Base-by-base conservation (phyloP, 1,140 invertebrate genomes). In the Pseudomyrmex cubaensis region DNA sequence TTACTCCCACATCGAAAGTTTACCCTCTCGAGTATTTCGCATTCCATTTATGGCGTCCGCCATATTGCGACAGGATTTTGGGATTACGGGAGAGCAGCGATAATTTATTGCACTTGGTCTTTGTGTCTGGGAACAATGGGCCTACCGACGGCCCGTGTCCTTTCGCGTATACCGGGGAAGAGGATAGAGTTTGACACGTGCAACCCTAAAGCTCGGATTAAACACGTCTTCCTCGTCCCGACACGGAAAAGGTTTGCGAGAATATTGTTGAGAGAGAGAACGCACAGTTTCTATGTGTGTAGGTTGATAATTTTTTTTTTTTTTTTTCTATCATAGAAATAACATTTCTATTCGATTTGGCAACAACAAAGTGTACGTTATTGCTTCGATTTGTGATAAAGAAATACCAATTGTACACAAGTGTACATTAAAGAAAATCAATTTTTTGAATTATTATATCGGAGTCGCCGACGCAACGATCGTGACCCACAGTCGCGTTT, bases 101-200 rank as follows among this genome's bases (percentile, higher is more conserved):
- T 91, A 90, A 92, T 91, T 92, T 84, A 91, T 89, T 84, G 85
- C 84, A 48, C 56, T 59, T 67, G 69, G 64, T 75, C 87, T 90
- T 91, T 91, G 90, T 91, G 59, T 25, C 62, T 35, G 61, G 73
- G 82, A 87, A 91, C 90, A 91, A 91, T 90, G 63, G 75, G 35
- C 35, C 54, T 64, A 62, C 67, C 20, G 61, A 56, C 66, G 72
- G n/a, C 54, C 56, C 64, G 22, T 4, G 22, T 56, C 46, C 63
- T 17, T 63, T 20, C n/a, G 44, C 35, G 35, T 35, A 46, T 15
- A 76, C 54, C 22, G 59, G 48, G 44, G 35, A 35, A 35, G 4
- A 35, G 35, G 5, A 35, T 15, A 25, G 59, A 56, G 46, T 54
- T 46, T 35, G 52, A 61, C 50, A 61, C 44, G 52, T 35, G 15